Evolutionary conservation across 2,797 vertebrate species (phyloP).

Genomic region (Trematomus bernacchii): DNA sequence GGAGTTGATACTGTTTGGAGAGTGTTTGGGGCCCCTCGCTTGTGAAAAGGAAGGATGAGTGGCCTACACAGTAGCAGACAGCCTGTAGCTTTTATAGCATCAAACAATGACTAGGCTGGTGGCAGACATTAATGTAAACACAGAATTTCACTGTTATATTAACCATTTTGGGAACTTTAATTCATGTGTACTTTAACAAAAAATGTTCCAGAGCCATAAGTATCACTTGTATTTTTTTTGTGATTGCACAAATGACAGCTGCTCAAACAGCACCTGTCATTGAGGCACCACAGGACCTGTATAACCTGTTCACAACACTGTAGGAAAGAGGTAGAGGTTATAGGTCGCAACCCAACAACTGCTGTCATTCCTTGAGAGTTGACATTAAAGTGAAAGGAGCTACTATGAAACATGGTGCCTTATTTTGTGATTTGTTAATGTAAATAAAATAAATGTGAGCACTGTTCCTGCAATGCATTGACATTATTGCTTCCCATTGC

Average conservation of each 20-base stretch:
- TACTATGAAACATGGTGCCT: not conserved
- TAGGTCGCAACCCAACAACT: constrained; percentile 49
- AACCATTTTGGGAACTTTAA: not conserved
- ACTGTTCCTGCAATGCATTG: too few relatives aligned
- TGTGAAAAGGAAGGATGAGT: constrained; percentile 44
- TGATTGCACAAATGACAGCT: constrained; percentile 49
- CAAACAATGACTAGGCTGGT: constrained; percentile 44
- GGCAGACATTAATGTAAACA: constrained; percentile 35
- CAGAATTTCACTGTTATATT: not conserved
- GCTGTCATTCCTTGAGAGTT: constrained; percentile 21
- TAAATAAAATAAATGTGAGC: too few relatives aligned
- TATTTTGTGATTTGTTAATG: not conserved
- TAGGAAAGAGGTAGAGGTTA: constrained; percentile 37
- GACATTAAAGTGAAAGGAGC: not conserved
- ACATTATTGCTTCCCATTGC: not conserved
- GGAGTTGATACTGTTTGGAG: constrained; percentile 31
- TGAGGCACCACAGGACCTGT: constrained; percentile 25
- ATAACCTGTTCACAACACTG: constrained; percentile 55
- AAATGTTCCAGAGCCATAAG: not conserved
- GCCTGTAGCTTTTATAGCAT: constrained; percentile 31
- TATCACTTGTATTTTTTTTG: constrained; percentile 4
- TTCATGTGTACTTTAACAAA: not conserved
- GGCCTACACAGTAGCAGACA: constrained; percentile 45
- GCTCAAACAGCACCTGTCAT: constrained; percentile 56
- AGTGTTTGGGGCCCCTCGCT: constrained; percentile 33